These are phyloP conservation scores for Lasiurus borealis DNA, from an alignment of 2,113 vertebrate species.

Conservation along the genomic window DNA sequence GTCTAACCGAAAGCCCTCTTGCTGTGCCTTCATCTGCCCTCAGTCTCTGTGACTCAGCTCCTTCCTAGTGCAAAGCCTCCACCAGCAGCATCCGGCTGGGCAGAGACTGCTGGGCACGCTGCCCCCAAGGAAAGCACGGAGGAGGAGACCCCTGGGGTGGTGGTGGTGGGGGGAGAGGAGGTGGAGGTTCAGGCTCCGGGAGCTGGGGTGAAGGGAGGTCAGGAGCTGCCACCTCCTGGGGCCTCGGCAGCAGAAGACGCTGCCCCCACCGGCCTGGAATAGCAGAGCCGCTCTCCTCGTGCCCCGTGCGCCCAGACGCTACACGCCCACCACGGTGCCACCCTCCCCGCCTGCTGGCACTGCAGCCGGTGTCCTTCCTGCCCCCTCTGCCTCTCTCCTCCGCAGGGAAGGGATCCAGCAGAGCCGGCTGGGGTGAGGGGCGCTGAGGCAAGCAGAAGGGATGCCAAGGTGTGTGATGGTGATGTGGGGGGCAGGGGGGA, in stretches of 20 bases:
- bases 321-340: constrained; percentile 40
- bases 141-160: not conserved
- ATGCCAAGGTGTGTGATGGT: rapidly evolving
- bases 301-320: constrained; percentile 66
- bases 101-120: not conserved
- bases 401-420: not conserved
- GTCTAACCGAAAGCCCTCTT: constrained; percentile 64
- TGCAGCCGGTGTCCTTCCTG: not conserved
- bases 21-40: constrained; percentile 61
- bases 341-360: constrained; percentile 38
- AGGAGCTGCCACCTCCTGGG: not conserved
- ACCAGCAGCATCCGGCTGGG: constrained; percentile 14
- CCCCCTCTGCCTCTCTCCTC: not conserved
- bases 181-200: not conserved
- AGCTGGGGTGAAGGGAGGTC: not conserved
- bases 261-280: constrained; percentile 21
- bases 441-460: not conserved
- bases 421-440: not conserved
- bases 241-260: not conserved
- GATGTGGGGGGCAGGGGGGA: too few relatives aligned
- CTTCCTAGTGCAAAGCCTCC: constrained; percentile 54
- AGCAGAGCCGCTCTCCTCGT: constrained; percentile 10
- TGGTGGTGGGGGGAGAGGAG: not conserved
- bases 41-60: constrained; percentile 69
- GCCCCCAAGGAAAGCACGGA: not conserved